Evolutionary conservation across 2,113 vertebrate species (phyloP), one percentile per base, ranked within the genome.

Genomic region (Corythaeola cristata): DNA sequence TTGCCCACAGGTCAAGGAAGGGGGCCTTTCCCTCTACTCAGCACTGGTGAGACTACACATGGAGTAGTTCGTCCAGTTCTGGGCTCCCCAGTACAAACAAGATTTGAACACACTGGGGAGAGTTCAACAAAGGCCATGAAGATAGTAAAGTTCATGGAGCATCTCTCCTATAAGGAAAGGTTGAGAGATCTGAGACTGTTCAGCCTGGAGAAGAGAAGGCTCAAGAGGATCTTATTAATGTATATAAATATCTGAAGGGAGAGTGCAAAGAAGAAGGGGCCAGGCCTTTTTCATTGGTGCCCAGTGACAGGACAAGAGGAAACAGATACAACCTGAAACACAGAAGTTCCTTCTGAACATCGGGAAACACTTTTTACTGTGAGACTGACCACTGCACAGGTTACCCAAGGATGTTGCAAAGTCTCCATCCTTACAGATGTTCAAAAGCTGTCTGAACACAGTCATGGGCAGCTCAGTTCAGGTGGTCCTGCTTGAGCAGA

Each of bases 1-100:
- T 56, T 56, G 39, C 8, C 23, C 1, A 0, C 18, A 63, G 5
- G 15, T n/a, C 0, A 0, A 39, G 14, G 35, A 26, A 41, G 8
- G 23, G 58, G 35, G 20, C 15, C 10, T 58, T 85, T 26, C 21
- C 12, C 22, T 66, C 44, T 91, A 8, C 44, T 66, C 28, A 47
- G 8, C 7, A 6, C 9, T 73, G 23, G 13, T 30, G 45, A 39
- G 28, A 28, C 11, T 19, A 67, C 50, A 53, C 1, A 1, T 59
- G 9, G 28, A 47, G 13, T 12, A 17, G 13, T 73, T 23, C n/a
- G 24, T 30, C 30, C 59, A 67, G 15, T 50, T 41, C 66, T 59
- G 24, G 28, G 13, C 8, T 85, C 26, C 12, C 7, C 50, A 45
- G 8, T 28, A 45, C 27, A 30, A 69, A 12, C 58, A 22, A 72